A percentile compares a stretch with the other conserved stretches of the same genome.
Conservation (phyloP, 2,797 vertebrate species). For the Phoxinus dragarum region DNA sequence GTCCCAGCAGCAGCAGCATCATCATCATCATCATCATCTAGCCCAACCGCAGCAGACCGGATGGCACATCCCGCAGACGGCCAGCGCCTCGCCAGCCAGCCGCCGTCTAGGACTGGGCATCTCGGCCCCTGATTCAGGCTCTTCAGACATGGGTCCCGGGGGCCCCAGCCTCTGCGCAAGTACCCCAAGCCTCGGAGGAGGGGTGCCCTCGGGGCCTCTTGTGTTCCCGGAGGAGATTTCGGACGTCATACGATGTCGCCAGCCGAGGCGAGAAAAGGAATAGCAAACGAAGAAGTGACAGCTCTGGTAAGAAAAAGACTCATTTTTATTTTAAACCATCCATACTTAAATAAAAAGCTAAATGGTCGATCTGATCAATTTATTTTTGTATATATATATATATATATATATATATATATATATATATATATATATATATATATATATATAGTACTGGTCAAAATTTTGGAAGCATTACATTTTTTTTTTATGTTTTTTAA, state of each 20-base stretch:
- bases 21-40: slow-evolving; percentile 77
- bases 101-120: slow-evolving; percentile 88
- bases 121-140: slow-evolving; percentile 82
- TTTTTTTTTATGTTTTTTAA: no score
- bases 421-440: neutral
- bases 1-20: slow-evolving; percentile 88
- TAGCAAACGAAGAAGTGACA: slow-evolving; percentile 94
- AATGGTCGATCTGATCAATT: neutral
- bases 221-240: slow-evolving; percentile 88
- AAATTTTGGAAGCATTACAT: no score
- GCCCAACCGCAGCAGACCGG: slow-evolving; percentile 85
- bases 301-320: slow-evolving; percentile 86
- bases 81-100: slow-evolving; percentile 79
- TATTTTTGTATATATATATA: neutral
- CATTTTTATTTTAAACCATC: neutral
- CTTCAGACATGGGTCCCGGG: slow-evolving; percentile 86
- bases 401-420: neutral
- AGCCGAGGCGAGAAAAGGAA: slow-evolving; percentile 91
- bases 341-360: neutral
- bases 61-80: slow-evolving; percentile 96
- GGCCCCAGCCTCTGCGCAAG: slow-evolving; percentile 89
- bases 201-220: slow-evolving; percentile 88
- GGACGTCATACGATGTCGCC: slow-evolving; percentile 93
- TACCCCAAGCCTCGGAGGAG: slow-evolving; percentile 87
- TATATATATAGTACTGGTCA: no score